These are phyloP conservation scores for Balaeniceps rex DNA, from an alignment of 2,113 vertebrate genomes.

Conservation along the genomic window DNA sequence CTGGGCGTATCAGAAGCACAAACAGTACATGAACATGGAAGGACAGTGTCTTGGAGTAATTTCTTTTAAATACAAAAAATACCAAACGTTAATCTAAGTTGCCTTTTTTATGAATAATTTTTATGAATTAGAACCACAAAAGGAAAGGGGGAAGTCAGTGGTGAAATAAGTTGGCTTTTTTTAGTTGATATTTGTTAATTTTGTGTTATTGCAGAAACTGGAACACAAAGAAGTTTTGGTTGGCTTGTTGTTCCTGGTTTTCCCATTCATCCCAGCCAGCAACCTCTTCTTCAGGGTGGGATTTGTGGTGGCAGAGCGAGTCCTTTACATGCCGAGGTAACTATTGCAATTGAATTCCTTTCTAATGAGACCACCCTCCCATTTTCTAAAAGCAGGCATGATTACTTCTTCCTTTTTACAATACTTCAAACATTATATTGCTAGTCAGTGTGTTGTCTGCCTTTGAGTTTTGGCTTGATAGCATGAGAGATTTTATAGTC, in stretches of 20 bases:
- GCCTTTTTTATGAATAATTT: neutral
- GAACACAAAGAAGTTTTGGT: conserved; percentile 87
- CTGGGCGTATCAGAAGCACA: neutral
- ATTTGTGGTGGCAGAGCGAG: conserved; percentile 96
- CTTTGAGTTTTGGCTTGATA: neutral
- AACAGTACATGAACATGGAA: neutral
- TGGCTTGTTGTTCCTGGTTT: conserved; percentile 90
- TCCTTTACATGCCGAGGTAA: conserved; percentile 99
- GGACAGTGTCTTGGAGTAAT: neutral
- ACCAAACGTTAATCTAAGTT: neutral
- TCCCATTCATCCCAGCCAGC: conserved; percentile 96
- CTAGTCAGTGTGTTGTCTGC: neutral
- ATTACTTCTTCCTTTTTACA: neutral
- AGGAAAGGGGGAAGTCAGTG: neutral
- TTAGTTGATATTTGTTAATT: conserved; percentile 60
- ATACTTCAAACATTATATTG: neutral
- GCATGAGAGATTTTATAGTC: neutral
- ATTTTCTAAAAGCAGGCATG: neutral
- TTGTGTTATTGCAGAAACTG: conserved; percentile 81
- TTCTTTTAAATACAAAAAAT: neutral
- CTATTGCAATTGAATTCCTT: conserved; percentile 35
- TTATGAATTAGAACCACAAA: neutral
- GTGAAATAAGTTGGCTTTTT: conserved; percentile 4
- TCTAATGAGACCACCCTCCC: conserved; percentile 15
- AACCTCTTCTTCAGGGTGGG: conserved; percentile 99